Percentiles rank a stretch among this genome's conserved stretches.
Conservation (phyloP, 2,797 vertebrate genomes). For the Ibycter americanus region DNA sequence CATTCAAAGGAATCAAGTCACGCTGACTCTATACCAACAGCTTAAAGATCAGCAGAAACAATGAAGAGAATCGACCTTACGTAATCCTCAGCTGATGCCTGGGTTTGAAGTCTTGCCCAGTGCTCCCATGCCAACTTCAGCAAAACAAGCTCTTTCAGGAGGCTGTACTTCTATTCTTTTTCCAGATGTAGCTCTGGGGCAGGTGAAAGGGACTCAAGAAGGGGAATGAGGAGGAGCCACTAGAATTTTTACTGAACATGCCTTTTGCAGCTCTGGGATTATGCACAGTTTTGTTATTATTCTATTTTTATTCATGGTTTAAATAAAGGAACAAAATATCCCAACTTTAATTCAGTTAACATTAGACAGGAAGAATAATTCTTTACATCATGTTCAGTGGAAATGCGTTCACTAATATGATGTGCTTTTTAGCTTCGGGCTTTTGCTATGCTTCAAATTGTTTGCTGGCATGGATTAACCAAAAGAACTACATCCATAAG, state of each 20-base stretch:
- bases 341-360: not conserved
- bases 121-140: not conserved
- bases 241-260: not conserved
- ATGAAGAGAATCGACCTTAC: not conserved
- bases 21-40: not conserved
- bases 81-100: constrained; percentile 10
- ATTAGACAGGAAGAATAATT: not conserved
- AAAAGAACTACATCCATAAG: not conserved
- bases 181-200: not conserved
- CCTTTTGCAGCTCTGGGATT: not conserved
- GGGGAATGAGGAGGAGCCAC: not conserved
- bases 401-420: not conserved
- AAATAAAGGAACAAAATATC: not conserved
- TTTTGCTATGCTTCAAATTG: not conserved
- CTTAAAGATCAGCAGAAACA: constrained; percentile 38
- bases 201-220: not conserved
- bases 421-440: not conserved
- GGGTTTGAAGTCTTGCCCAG: constrained; percentile 1
- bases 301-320: not conserved
- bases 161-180: not conserved
- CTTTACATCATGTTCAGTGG: not conserved
- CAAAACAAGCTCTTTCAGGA: not conserved
- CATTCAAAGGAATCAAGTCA: constrained; percentile 17
- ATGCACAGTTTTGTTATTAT: not conserved
- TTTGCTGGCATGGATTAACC: not conserved